Evolutionary conservation across 1,140 invertebrate genomes (phyloP), one percentile per base, ranked within the genome.

Genomic region (Aradophagus sp.): DNA sequence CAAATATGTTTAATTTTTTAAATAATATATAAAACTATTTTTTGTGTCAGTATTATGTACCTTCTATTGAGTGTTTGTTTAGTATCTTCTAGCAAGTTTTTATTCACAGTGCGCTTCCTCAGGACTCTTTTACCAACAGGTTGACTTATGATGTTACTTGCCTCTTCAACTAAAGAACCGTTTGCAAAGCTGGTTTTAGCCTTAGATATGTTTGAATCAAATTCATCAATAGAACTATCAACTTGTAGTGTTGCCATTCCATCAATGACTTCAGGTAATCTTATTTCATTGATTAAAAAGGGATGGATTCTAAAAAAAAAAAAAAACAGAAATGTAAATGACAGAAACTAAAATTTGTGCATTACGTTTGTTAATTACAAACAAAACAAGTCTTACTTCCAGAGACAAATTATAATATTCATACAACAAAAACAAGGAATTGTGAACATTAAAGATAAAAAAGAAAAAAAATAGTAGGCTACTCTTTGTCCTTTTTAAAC

Each of bases 181-280:
- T 13, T 15, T 44, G 38, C 23, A 56, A 7, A 53, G 39, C n/a
- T n/a, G n/a, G n/a, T n/a, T n/a, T n/a, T n/a, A n/a, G n/a, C n/a
- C n/a, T n/a, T n/a, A n/a, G n/a, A n/a, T n/a, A n/a, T n/a, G n/a
- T n/a, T n/a, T n/a, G n/a, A n/a, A n/a, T n/a, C n/a, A n/a, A n/a
- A n/a, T n/a, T n/a, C n/a, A n/a, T n/a, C n/a, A n/a, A n/a, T 67
- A 36, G 39, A 2, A 56, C 26, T 71, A 34, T 76, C 53, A 31
- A 84, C 77, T n/a, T 74, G 78, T 0, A 84, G 67, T 70, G 77
- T 78, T 58, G 81, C 78, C 56, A 84, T 77, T 34, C 77, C 45
- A 39, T 77, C 77, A n/a, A 79, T 75, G 7, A 84, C 76, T 27
- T 78, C 77, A 11, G 82, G 81, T 19, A 84, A 27, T 39, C 38